Conservation (phyloP, 2,888 invertebrate genomes). For the Alcis repandata region DNA sequence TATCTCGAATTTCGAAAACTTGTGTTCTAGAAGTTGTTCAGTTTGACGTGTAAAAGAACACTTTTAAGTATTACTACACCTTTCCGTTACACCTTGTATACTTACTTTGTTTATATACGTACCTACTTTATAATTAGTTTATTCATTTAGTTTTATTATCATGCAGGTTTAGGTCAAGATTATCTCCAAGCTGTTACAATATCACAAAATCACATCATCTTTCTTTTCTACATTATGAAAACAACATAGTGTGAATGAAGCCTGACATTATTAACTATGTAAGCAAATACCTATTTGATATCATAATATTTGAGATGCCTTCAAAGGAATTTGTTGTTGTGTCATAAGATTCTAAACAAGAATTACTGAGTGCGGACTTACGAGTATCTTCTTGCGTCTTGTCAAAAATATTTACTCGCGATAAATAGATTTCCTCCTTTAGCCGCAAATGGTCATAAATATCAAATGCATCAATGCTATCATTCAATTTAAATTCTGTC, state of each 20-base stretch:
- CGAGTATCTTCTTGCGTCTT: not conserved
- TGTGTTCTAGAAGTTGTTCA: no score
- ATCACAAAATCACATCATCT: not conserved
- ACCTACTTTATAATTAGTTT: no score
- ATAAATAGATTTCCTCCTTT: not conserved
- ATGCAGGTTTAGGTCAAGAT: no score
- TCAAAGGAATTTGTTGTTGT: constrained; percentile 9
- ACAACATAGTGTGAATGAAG: not conserved
- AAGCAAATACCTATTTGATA: constrained; percentile 12
- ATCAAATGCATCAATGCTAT: constrained; percentile 6
- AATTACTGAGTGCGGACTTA: not conserved
- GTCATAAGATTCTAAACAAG: constrained; percentile 3
- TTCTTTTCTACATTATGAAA: no score
- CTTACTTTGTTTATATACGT: no score
- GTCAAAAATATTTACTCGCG: constrained; percentile 6
- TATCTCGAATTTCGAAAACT: no score
- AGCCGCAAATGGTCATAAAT: not conserved
- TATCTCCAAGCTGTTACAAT: no score
- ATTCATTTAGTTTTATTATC: no score
- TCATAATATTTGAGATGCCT: constrained; percentile 4
- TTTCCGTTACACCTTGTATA: no score
- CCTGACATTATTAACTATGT: not conserved
- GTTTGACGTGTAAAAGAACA: no score
- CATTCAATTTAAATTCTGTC: constrained; percentile 27
- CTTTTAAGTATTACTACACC: no score